These are phyloP conservation scores for Matsumyia berberina DNA, from an alignment of 2,888 invertebrate species.

Conservation along the genomic window DNA sequence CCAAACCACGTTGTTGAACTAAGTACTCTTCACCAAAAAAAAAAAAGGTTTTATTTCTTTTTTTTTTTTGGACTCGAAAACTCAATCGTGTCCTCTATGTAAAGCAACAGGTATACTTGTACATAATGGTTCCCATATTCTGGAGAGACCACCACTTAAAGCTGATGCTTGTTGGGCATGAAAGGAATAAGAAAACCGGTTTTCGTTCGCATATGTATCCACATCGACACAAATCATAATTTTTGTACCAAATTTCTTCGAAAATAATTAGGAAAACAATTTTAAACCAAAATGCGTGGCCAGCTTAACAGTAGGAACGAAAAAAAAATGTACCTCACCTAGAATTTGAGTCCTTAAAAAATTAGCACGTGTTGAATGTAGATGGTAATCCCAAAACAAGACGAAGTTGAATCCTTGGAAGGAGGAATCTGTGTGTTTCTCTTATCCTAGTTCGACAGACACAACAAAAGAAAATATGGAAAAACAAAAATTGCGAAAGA, in stretches of 20 bases:
- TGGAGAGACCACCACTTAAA: constrained; percentile 47
- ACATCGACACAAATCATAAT: constrained; percentile 57
- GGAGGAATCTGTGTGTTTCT: constrained; percentile 1
- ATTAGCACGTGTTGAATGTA: constrained; percentile 26
- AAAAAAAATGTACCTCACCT: constrained; percentile 26
- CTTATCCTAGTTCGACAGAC: constrained; percentile 46
- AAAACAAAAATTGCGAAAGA: constrained; percentile 60
- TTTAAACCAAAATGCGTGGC: neutral
- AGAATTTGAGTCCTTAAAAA: too few relatives aligned
- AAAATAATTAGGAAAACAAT: too few relatives aligned
- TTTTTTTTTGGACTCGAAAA: neutral
- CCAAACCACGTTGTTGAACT: neutral
- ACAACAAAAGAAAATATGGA: constrained; percentile 3
- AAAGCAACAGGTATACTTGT: constrained; percentile 35
- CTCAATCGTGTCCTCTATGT: constrained; percentile 33
- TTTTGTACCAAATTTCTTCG: constrained; percentile 42
- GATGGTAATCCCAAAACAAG: constrained; percentile 47
- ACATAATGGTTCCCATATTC: constrained; percentile 44
- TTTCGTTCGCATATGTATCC: constrained; percentile 13
- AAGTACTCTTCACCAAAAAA: constrained; percentile 23
- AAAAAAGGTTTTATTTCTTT: neutral
- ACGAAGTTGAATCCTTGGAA: constrained; percentile 34
- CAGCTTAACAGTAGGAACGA: neutral
- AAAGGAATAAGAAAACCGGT: constrained; percentile 54
- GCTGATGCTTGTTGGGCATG: constrained; percentile 16